Evolutionary conservation across 2,888 invertebrate species (phyloP).

Genomic region (Pyrocoelia pectoralis): DNA sequence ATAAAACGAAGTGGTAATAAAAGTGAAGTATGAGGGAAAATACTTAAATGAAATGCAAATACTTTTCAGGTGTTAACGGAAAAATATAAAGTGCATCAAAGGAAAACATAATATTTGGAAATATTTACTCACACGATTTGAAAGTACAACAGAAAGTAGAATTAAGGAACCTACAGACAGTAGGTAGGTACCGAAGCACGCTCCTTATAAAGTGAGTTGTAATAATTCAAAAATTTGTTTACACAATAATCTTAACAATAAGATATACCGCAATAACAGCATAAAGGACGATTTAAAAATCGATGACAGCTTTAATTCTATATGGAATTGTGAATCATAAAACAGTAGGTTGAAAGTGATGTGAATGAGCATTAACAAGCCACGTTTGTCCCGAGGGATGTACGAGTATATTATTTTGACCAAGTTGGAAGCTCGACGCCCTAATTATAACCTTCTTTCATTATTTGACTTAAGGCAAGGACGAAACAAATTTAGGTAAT

Average conservation of each 20-base stretch:
- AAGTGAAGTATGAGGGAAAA: too few relatives aligned
- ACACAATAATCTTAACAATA: background rate
- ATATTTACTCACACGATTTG: too few relatives aligned
- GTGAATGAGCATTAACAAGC: slow-evolving; percentile 29
- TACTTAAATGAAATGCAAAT: too few relatives aligned
- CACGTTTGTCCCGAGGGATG: slow-evolving; percentile 31
- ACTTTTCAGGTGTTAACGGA: too few relatives aligned
- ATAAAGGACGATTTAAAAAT: background rate
- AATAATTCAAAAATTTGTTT: background rate
- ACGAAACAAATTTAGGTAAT: slow-evolving; percentile 8
- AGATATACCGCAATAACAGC: slow-evolving; percentile 13
- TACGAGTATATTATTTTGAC: slow-evolving; percentile 18
- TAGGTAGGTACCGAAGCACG: too few relatives aligned
- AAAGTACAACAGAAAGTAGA: too few relatives aligned
- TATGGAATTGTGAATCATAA: slow-evolving; percentile 27
- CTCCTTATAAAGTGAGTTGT: background rate
- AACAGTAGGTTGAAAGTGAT: slow-evolving; percentile 23
- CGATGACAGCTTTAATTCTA: background rate
- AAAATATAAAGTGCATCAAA: too few relatives aligned
- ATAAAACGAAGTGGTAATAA: too few relatives aligned
- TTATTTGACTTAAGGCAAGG: slow-evolving; percentile 25
- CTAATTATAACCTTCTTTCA: slow-evolving; percentile 22
- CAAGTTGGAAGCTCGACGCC: slow-evolving; percentile 24
- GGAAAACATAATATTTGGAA: too few relatives aligned
- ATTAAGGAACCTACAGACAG: too few relatives aligned